Conservation (phyloP, 2,113 vertebrate genomes). For the Riparia riparia region DNA sequence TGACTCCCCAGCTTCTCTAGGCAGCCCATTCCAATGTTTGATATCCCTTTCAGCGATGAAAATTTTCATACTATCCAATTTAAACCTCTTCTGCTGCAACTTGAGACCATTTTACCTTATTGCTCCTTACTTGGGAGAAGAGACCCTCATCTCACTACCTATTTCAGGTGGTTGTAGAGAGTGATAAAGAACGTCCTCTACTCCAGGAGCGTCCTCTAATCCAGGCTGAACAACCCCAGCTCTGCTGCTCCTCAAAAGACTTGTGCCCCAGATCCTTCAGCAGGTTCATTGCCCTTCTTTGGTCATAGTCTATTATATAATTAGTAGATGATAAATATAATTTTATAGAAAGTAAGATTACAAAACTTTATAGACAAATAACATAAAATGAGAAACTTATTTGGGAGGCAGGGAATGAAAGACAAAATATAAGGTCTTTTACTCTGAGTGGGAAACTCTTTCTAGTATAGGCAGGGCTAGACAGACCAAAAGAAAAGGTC, state of each 20-base stretch:
- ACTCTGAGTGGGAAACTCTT: not conserved
- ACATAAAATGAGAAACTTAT: not conserved
- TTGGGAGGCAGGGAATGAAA: not conserved
- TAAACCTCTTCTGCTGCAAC: not conserved
- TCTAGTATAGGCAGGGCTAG: not conserved
- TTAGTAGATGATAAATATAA: not conserved
- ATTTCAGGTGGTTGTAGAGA: not conserved
- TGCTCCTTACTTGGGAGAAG: not conserved
- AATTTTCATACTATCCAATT: not conserved
- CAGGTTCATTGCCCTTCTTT: not conserved
- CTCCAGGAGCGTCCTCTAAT: not conserved
- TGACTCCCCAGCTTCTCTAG: not conserved
- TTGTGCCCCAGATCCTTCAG: not conserved
- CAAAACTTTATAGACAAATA: not conserved
- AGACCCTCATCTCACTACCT: not conserved
- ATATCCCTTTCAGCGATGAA: not conserved
- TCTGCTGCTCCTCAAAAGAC: not conserved
- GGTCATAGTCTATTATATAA: not conserved
- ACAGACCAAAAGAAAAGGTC: not conserved
- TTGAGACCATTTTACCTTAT: not conserved
- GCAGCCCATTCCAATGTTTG: not conserved
- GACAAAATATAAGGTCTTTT: not conserved
- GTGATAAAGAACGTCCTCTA: not conserved
- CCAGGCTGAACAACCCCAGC: not conserved
- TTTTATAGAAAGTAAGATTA: not conserved